phyloP scores from a whole-genome alignment of 1,140 invertebrate genomes.

The Drosophila hydei region DNA sequence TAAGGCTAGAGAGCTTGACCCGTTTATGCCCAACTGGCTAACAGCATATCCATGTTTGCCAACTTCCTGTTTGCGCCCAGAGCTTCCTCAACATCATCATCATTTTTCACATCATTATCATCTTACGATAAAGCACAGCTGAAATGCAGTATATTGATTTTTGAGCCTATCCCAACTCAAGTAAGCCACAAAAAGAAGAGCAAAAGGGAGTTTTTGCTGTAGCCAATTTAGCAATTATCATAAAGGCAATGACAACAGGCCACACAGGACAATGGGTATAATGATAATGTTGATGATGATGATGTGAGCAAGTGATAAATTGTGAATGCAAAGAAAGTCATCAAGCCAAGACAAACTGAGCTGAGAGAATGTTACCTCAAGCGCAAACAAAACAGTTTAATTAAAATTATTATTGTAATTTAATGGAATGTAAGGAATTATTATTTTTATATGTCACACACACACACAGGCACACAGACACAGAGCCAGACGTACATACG shows the following conservation, averaged over 20 bases:
- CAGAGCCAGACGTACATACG: constrained; percentile 8
- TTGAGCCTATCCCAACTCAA: constrained; percentile 42
- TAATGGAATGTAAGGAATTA: constrained; percentile 81
- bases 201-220: constrained; percentile 8
- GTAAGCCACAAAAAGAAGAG: neutral
- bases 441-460: constrained; percentile 65
- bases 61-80: constrained; percentile 30
- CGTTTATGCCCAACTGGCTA: constrained; percentile 26
- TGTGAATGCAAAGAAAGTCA: constrained; percentile 53
- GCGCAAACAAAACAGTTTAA: constrained; percentile 79
- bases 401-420: constrained; percentile 83
- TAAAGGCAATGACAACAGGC: constrained; percentile 43
- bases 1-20: constrained; percentile 18
- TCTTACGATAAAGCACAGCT: constrained; percentile 2
- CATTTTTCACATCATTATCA: constrained; percentile 6
- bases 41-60: constrained; percentile 17
- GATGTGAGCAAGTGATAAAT: constrained; percentile 30
- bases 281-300: constrained; percentile 29
- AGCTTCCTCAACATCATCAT: neutral
- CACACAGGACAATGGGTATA: constrained; percentile 40
- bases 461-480: constrained; percentile 3
- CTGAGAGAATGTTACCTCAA: constrained; percentile 55
- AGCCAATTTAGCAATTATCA: constrained; percentile 51
- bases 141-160: constrained; percentile 50
- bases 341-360: constrained; percentile 28